Evolutionary conservation across 2,797 vertebrate species (phyloP).

Genomic region (Agapornis canus): DNA sequence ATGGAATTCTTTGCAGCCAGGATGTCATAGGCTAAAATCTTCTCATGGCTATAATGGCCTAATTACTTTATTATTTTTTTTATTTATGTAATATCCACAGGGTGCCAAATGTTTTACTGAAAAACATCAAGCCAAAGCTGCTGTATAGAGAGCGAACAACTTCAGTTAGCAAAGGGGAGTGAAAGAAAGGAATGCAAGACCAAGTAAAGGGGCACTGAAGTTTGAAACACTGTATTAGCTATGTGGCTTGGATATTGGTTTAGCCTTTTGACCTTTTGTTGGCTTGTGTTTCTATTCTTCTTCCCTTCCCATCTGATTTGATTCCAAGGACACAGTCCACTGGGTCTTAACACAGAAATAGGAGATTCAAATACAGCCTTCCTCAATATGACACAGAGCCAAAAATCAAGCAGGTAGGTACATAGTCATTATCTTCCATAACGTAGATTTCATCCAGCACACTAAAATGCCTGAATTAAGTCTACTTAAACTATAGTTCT

Average conservation of each 20-base stretch:
- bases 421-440: not conserved
- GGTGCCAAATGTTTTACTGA: not conserved
- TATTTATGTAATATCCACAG: not conserved
- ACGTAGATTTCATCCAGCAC: not conserved
- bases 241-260: not conserved
- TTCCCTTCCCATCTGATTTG: not conserved
- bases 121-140: not conserved
- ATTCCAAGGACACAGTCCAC: not conserved
- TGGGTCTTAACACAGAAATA: not conserved
- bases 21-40: not conserved
- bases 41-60: not conserved
- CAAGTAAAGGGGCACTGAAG: not conserved
- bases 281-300: not conserved
- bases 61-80: conserved; percentile 15
- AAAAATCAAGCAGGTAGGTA: not conserved
- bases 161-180: not conserved
- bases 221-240: not conserved
- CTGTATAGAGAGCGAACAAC: not conserved
- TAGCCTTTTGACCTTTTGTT: not conserved
- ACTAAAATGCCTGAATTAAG: not conserved
- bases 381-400: not conserved
- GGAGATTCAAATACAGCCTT: not conserved
- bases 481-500: not conserved
- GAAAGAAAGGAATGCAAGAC: not conserved
- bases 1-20: conserved; percentile 1